Evolutionary conservation across 1,140 invertebrate species (phyloP).

Genomic region (Propsilocerus akamusi): DNA sequence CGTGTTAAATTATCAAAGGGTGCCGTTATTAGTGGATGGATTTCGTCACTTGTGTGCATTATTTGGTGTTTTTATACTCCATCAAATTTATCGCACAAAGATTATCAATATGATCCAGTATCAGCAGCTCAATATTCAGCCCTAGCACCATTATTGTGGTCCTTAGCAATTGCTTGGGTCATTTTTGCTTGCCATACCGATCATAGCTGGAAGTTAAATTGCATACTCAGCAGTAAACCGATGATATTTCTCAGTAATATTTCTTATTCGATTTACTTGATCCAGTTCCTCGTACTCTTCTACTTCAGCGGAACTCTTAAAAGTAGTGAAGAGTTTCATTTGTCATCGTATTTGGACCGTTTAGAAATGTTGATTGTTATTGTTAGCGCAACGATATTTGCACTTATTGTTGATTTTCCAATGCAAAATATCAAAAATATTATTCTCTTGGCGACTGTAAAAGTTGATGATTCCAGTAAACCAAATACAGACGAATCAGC

Average conservation of each 20-base stretch:
- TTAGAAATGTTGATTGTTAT: slow-evolving; percentile 19
- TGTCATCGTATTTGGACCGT: slow-evolving; percentile 22
- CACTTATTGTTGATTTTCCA: slow-evolving; percentile 32
- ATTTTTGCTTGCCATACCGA: slow-evolving; percentile 40
- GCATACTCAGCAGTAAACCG: not conserved
- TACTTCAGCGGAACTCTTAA: slow-evolving; percentile 13
- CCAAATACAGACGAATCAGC: not conserved
- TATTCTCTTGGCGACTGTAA: slow-evolving; percentile 10
- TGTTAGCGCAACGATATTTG: slow-evolving; percentile 22
- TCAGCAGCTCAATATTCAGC: slow-evolving; percentile 43
- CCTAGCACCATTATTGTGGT: slow-evolving; percentile 38
- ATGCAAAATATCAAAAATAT: slow-evolving; percentile 31
- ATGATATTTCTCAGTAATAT: slow-evolving; percentile 12
- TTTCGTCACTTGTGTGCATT: slow-evolving; percentile 27
- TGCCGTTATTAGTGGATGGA: slow-evolving; percentile 26
- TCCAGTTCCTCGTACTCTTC: slow-evolving; percentile 13
- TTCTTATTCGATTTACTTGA: slow-evolving; percentile 13
- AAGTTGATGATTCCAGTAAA: too few species aligned
- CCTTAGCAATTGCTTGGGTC: slow-evolving; percentile 38
- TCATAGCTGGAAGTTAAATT: slow-evolving; percentile 27
- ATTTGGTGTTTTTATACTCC: slow-evolving; percentile 38
- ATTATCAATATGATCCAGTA: slow-evolving; percentile 36
- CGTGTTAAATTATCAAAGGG: slow-evolving; percentile 26
- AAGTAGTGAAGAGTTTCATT: slow-evolving; percentile 12
- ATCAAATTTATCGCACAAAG: slow-evolving; percentile 29